A percentile compares a stretch with the other conserved stretches of the same genome.
Evolutionary conservation across 2,888 invertebrate genomes (phyloP).

Genomic region (Linnaemya tessellans): DNA sequence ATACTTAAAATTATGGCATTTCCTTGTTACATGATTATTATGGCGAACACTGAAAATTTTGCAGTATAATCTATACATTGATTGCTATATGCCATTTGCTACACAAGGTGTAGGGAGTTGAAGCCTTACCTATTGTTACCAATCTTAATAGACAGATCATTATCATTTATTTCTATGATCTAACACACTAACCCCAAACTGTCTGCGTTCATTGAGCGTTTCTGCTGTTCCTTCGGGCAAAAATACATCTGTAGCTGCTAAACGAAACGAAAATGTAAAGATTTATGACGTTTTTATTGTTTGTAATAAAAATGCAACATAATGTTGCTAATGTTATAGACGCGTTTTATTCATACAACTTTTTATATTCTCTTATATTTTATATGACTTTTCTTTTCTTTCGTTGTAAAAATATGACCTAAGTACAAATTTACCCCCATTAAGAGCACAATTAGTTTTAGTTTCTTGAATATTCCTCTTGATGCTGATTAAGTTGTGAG

Average conservation of each 20-base stretch:
- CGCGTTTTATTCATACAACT: constrained; percentile 45
- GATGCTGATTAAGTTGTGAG: neutral
- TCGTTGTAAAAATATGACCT: constrained; percentile 21
- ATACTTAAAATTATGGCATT: too few species aligned
- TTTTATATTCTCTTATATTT: constrained; percentile 48
- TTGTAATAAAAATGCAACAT: constrained; percentile 69
- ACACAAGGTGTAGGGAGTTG: too few species aligned
- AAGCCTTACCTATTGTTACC: too few species aligned
- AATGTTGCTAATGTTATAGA: constrained; percentile 68
- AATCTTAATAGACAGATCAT: too few species aligned
- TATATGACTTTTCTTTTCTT: neutral
- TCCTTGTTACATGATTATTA: too few species aligned
- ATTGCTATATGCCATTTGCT: too few species aligned
- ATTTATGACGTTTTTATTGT: constrained; percentile 70
- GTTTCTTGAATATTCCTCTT: constrained; percentile 49
- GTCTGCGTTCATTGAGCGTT: neutral
- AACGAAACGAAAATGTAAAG: constrained; percentile 47
- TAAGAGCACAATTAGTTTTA: constrained; percentile 55
- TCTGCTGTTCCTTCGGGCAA: neutral
- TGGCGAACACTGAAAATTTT: too few species aligned
- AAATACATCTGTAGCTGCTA: constrained; percentile 1
- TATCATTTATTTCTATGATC: too few species aligned
- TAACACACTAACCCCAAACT: too few species aligned
- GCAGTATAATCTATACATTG: too few species aligned
- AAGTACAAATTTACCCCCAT: constrained; percentile 42